phyloP scores from a whole-genome alignment of 2,888 invertebrate species.

The Cheilosia impressa region DNA sequence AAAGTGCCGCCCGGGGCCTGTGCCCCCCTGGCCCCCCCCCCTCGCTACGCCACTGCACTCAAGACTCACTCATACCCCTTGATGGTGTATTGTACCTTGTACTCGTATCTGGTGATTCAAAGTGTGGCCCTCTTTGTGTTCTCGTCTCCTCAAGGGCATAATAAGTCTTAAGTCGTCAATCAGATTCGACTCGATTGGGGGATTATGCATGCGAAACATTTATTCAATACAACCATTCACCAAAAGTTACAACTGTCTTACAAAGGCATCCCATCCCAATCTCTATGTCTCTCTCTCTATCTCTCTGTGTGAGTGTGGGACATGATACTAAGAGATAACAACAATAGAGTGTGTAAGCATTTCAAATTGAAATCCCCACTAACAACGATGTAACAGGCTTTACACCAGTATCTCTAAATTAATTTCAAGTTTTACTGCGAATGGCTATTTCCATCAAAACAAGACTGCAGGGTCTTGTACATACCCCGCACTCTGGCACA shows the following conservation, averaged over 20 bases:
- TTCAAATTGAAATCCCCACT: slow-evolving; percentile 40
- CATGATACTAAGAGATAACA: not conserved
- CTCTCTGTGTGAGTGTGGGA: not conserved
- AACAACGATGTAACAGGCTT: slow-evolving; percentile 41
- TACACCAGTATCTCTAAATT: slow-evolving; percentile 50
- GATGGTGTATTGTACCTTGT: no score
- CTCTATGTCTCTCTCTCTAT: not conserved
- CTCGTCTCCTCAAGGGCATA: slow-evolving; percentile 1
- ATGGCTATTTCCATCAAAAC: slow-evolving; percentile 35
- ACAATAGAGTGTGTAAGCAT: slow-evolving; percentile 29
- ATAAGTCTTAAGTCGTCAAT: slow-evolving; percentile 30
- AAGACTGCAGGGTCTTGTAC: slow-evolving; percentile 1
- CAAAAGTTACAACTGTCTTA: slow-evolving; percentile 29
- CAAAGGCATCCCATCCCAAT: slow-evolving; percentile 14
- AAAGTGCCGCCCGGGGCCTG: no score
- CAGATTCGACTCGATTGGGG: slow-evolving; percentile 34
- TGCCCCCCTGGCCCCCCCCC: no score
- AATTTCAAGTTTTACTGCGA: slow-evolving; percentile 57
- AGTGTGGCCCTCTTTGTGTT: not conserved
- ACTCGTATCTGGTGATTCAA: not conserved
- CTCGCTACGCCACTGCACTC: no score
- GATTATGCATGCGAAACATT: slow-evolving; percentile 63
- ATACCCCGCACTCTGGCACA: not conserved
- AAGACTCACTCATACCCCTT: not conserved
- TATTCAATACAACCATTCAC: slow-evolving; percentile 45